Conservation (phyloP, 2,888 invertebrate genomes). For the Camponotus fellah region DNA sequence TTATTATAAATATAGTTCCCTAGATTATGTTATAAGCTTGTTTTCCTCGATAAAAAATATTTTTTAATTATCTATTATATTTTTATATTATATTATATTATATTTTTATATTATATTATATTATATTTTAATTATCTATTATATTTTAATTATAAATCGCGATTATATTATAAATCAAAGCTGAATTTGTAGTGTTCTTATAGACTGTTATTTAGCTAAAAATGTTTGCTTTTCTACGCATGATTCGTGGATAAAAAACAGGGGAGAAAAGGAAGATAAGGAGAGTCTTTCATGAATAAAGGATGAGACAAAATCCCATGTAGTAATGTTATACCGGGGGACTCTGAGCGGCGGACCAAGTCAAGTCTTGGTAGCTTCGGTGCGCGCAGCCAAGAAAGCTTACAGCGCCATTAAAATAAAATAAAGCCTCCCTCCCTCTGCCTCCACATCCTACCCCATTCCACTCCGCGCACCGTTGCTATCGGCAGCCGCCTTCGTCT, state of each 20-base stretch:
- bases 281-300: conserved; percentile 81
- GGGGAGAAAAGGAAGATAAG: conserved; percentile 40
- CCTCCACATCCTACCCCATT: conserved; percentile 49
- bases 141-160: neutral
- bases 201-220: neutral
- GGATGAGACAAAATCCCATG: conserved; percentile 79
- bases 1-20: neutral
- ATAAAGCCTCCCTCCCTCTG: conserved; percentile 78
- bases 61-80: neutral
- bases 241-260: conserved; percentile 39
- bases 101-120: too few relatives aligned
- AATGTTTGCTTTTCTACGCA: conserved; percentile 23
- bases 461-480: conserved; percentile 58
- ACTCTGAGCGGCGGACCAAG: conserved; percentile 76
- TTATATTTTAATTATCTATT: neutral
- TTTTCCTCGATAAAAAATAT: neutral
- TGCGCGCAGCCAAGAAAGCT: conserved; percentile 72
- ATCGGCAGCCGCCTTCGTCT: conserved; percentile 54
- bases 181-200: neutral
- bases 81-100: neutral
- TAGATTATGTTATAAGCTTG: neutral
- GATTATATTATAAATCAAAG: too few relatives aligned
- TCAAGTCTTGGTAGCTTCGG: conserved; percentile 68
- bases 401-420: conserved; percentile 82
- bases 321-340: conserved; percentile 68